Percentiles rank a stretch among this genome's conserved stretches.
Conservation (phyloP, 2,113 vertebrate genomes). For the Cariama cristata region DNA sequence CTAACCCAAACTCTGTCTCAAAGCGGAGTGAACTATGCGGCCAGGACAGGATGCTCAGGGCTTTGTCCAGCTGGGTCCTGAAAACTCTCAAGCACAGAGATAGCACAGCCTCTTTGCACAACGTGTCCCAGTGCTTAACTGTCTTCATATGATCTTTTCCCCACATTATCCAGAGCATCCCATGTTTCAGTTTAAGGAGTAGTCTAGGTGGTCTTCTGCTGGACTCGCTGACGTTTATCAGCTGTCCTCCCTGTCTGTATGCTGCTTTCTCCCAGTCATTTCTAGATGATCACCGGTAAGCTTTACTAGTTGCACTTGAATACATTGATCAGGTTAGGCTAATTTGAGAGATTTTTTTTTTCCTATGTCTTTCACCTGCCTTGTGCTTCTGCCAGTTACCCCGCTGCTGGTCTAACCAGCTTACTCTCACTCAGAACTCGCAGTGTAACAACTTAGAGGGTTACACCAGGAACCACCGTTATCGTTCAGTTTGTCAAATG, state of each 20-base stretch:
- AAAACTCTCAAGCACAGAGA: background rate
- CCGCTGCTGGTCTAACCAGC: background rate
- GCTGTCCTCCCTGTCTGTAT: background rate
- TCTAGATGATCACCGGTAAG: background rate
- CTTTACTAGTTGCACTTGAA: background rate
- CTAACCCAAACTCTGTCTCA: background rate
- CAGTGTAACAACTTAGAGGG: fast-evolving
- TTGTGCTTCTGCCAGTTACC: background rate
- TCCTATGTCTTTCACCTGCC: background rate
- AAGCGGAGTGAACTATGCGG: background rate
- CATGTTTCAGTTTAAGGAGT: background rate
- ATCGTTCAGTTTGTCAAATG: background rate
- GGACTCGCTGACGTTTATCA: background rate
- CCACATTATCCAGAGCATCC: background rate
- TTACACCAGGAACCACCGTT: background rate
- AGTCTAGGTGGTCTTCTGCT: background rate
- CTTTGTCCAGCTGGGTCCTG: background rate
- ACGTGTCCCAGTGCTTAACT: fast-evolving
- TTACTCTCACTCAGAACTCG: background rate
- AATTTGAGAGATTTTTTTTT: background rate
- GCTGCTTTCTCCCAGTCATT: background rate
- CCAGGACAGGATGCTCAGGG: background rate
- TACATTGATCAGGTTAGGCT: too few species aligned
- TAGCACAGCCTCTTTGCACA: background rate
- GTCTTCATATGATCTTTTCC: background rate